Base-by-base conservation (phyloP, 1,140 invertebrate genomes). In the Homalodisca vitripennis region DNA sequence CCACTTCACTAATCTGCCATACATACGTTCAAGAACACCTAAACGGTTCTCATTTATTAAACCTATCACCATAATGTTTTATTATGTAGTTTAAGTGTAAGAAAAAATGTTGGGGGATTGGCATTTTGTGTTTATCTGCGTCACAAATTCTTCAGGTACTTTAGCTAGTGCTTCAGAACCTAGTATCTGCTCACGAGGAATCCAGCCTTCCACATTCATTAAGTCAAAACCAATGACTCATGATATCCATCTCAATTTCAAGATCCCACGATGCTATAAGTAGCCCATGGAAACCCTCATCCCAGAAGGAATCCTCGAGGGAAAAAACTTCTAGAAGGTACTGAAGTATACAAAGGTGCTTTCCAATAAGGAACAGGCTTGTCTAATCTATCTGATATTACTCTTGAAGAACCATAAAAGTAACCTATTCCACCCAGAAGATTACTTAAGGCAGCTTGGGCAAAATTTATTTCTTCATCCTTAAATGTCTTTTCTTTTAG, bases 281-380 rank as follows among this genome's bases (percentile, higher is more conserved):
- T 2, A 99, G 81, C 27, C 96, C 93, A 79, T 99, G 98, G 79
- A 99, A 99, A 26, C 98, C 98, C 85, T 99, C 98, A 80, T 99
- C 98, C 98, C 98, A 99, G 0, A 99, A n/a, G 82, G 79, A 99
- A 99, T 2, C 98, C 98, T 20, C 98, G 84, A 0, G 97, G 98
- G 81, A 99, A 99, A 81, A 98, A 98, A 67, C 96, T 97, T 67
- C 98, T 86, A 64, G 97, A 98, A 0, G 98, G 98, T 22, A 99
- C 97, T 0, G 89, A 94, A 13, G 93, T 93, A 76, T 95, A 98
- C 0, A 99, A 79, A 13, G 93, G 86, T 3, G 96, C 91, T 77
- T 90, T 89, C 94, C 97, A 98, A 77, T 98, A 99, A 3, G 90
- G 88, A 3, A 98, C 91, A 0, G 95, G 93, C 68, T 89, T 89